Evolutionary conservation across 2,888 invertebrate species (phyloP), one percentile per base, ranked within the genome.

Genomic region (Erebia palarica): DNA sequence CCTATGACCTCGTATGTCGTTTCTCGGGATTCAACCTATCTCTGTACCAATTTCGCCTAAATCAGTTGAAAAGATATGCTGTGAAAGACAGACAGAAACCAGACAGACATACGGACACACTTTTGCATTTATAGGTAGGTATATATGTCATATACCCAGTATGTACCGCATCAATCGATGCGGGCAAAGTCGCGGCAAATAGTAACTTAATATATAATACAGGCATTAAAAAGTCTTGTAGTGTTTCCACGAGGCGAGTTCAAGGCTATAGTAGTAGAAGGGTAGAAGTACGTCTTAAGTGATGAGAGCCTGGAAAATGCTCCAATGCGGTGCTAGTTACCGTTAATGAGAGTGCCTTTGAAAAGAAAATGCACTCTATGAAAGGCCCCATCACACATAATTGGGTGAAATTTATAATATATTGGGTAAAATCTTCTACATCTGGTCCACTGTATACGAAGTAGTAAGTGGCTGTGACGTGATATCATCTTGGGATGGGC

Each of bases 231-330:
- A 60, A 60, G 57, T 76, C 74, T 77, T 51, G 63, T 71, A 70
- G 78, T 80, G 81, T 84, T 86, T 84, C 82, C 84, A 86, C 83
- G 76, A 75, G 75, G 67, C 60, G 82, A 83, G 86, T 88, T 89
- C 88, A 89, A 89, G 89, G 88, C 78, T 83, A 70, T 66, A 44
- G 64, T 68, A 60, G 51, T 60, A 67, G 61, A 44, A 59, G 59
- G 42, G 16, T n/a, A 53, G 7, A 53, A 18, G 55, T 18, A 55
- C 16, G 63, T 63, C 27, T 36, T 70, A 80, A 80, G 72, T 78
- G 21, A 79, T 72, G 77, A 83, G 83, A 67, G 69, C 27, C 10
- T 0, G 55, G 11, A 80, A 84, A 83, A 82, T 18, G 68, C 70
- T 59, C 63, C 36, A 14, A 65, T n/a, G 72, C 70, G 11, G 47